Conservation (phyloP, 1,140 invertebrate genomes). For the Nylanderia fulva region DNA sequence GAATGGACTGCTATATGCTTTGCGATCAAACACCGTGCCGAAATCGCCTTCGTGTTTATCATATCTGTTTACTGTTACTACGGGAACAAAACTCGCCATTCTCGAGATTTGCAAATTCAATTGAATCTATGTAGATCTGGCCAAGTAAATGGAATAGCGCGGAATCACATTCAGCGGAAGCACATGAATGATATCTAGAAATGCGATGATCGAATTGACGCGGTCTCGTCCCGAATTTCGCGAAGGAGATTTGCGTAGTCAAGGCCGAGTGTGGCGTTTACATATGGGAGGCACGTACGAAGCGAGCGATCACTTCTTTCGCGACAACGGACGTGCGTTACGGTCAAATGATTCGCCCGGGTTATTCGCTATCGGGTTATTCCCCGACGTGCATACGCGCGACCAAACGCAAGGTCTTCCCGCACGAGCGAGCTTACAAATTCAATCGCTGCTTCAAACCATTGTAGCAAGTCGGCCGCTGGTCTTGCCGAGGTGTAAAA, state of each 20-base stretch:
- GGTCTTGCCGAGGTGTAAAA: slow-evolving; percentile 3
- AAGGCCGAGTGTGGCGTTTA: neutral
- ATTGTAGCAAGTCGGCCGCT: slow-evolving; percentile 40
- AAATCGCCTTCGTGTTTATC: neutral
- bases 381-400: slow-evolving; percentile 8
- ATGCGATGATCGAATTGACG: neutral
- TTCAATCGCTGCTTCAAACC: slow-evolving; percentile 65
- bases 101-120: slow-evolving; percentile 34
- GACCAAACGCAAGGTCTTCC: slow-evolving; percentile 14
- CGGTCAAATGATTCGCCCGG: slow-evolving; percentile 12
- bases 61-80: neutral
- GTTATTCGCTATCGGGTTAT: slow-evolving; percentile 12
- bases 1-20: neutral
- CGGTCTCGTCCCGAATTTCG: neutral
- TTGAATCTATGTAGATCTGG: neutral
- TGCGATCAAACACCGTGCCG: neutral
- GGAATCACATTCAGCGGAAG: neutral
- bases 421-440: slow-evolving; percentile 71
- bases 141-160: neutral
- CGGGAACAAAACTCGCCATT: neutral
- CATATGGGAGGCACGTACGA: slow-evolving; percentile 5
- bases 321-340: slow-evolving; percentile 36
- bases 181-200: slow-evolving; percentile 3
- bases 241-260: neutral
- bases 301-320: slow-evolving; percentile 8